Evolutionary conservation across 2,797 vertebrate species (phyloP).

Genomic region (Falco rusticolus): DNA sequence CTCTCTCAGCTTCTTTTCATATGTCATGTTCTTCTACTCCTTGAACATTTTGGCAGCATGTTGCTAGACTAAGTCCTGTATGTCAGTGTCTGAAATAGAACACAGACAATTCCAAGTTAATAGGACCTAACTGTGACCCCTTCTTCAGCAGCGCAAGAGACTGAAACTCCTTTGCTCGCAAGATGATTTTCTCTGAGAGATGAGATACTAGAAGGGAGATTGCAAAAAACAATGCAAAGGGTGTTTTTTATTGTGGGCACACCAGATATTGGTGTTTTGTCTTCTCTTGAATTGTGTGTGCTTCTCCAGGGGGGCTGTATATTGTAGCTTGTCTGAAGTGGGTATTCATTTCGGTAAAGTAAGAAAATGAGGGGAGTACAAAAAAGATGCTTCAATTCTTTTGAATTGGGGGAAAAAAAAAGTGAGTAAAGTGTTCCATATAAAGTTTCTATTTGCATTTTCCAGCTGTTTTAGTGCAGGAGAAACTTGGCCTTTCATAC

Average conservation of each 20-base stretch:
- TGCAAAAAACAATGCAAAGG: not conserved
- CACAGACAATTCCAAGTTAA: not conserved
- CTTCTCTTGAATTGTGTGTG: not conserved
- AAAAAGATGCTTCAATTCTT: not conserved
- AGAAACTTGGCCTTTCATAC: not conserved
- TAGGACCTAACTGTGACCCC: not conserved
- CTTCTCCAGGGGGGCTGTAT: not conserved
- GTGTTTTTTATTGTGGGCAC: not conserved
- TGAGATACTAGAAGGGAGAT: not conserved
- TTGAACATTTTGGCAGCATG: not conserved
- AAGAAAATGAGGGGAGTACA: not conserved
- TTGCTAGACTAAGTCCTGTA: not conserved
- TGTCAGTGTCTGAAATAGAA: not conserved
- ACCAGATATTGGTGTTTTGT: not conserved
- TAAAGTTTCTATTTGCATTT: not conserved
- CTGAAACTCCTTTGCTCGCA: not conserved
- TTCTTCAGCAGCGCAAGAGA: not conserved
- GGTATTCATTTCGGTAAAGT: not conserved
- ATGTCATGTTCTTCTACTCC: not conserved
- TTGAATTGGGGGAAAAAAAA: too few relatives aligned
- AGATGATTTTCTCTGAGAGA: not conserved
- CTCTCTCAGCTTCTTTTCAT: not conserved
- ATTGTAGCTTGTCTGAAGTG: not conserved
- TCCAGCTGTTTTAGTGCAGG: not conserved
- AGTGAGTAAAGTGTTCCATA: not conserved